These are phyloP conservation scores for Pardosa pseudoannulata DNA, from an alignment of 2,888 invertebrate species.

Conservation along the genomic window DNA sequence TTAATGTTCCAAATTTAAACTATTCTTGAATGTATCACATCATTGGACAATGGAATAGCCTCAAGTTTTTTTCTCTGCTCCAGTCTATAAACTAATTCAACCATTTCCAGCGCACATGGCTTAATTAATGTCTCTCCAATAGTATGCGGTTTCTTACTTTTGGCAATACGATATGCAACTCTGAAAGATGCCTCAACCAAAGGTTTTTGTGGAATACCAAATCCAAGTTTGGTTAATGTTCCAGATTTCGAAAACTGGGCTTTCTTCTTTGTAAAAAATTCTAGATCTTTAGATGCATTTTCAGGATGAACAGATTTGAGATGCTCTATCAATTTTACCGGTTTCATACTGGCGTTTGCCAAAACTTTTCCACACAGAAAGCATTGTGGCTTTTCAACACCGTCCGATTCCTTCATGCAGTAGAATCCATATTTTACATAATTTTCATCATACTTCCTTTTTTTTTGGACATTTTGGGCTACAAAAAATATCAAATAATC, in stretches of 20 bases:
- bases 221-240: too few relatives aligned
- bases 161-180: slow-evolving; percentile 35
- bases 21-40: slow-evolving; percentile 61
- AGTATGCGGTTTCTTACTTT: slow-evolving; percentile 41
- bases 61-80: slow-evolving; percentile 67
- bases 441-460: slow-evolving; percentile 29
- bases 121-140: slow-evolving; percentile 49
- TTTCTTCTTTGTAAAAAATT: too few relatives aligned
- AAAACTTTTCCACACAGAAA: slow-evolving; percentile 39
- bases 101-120: slow-evolving; percentile 36
- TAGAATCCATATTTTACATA: slow-evolving; percentile 34
- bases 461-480: too few relatives aligned
- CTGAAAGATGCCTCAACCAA: slow-evolving; percentile 29
- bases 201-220: slow-evolving; percentile 16
- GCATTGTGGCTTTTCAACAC: slow-evolving; percentile 39
- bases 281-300: slow-evolving; percentile 27
- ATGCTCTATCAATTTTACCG: slow-evolving; percentile 38
- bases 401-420: slow-evolving; percentile 35
- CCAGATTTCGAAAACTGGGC: too few relatives aligned
- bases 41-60: slow-evolving; percentile 62
- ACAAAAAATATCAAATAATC: too few relatives aligned
- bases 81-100: slow-evolving; percentile 52
- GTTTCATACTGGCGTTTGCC: slow-evolving; percentile 43
- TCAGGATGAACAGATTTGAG: slow-evolving; percentile 22
- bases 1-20: slow-evolving; percentile 64